These are phyloP conservation scores for Drosophila pegasa DNA, from an alignment of 2,888 invertebrate genomes.

Conservation along the genomic window DNA sequence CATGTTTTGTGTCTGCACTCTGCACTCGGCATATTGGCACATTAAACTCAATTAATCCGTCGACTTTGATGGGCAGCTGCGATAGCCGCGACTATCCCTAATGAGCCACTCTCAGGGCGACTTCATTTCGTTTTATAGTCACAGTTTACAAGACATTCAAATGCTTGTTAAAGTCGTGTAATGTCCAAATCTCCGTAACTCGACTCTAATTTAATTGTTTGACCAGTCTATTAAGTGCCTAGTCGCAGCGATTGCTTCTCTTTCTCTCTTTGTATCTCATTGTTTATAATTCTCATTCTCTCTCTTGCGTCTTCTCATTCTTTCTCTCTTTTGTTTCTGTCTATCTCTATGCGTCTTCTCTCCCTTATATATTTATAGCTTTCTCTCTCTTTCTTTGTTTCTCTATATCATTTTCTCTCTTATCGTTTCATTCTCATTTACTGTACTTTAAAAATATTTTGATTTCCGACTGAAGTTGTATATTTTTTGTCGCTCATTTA, in stretches of 20 bases:
- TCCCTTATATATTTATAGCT: no score
- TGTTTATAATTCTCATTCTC: no score
- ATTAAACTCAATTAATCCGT: slow-evolving; percentile 74
- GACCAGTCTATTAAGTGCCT: neutral
- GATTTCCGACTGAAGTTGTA: neutral
- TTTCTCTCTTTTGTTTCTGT: no score
- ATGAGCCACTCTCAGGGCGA: slow-evolving; percentile 36
- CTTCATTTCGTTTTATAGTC: slow-evolving; percentile 18
- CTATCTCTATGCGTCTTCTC: no score
- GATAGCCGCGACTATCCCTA: slow-evolving; percentile 33
- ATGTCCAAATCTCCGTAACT: neutral
- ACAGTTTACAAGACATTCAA: slow-evolving; percentile 37
- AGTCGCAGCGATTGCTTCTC: neutral
- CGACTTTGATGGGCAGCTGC: slow-evolving; percentile 52
- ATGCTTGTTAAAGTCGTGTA: slow-evolving; percentile 22
- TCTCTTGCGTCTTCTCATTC: no score
- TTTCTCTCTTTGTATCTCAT: no score
- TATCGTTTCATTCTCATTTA: neutral
- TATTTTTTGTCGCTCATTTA: neutral
- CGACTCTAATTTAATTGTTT: slow-evolving; percentile 1
- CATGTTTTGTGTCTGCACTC: slow-evolving; percentile 58
- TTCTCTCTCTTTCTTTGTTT: neutral
- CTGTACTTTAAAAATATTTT: neutral
- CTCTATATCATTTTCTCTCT: neutral
- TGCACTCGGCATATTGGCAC: slow-evolving; percentile 66